Percentiles rank a stretch among this genome's conserved stretches.
Conservation (phyloP, 53 echinoderm and acorn worm genomes). For the Patiria pectinifera region DNA sequence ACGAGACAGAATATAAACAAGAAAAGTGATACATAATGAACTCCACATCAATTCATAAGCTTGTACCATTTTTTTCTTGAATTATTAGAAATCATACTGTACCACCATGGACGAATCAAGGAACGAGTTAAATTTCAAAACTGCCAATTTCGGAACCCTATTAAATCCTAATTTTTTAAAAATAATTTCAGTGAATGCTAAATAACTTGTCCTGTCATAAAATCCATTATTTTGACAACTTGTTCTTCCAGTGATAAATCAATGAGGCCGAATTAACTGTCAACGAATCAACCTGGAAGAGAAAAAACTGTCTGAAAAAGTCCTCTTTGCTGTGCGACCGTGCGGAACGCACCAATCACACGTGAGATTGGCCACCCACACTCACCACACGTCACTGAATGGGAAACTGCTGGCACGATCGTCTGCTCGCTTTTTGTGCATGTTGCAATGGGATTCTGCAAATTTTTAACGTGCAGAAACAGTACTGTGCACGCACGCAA, state of each 20-base stretch:
- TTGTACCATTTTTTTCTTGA: too few relatives aligned
- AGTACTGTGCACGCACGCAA: not conserved
- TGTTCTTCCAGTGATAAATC: not conserved
- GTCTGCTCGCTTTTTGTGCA: slow-evolving; percentile 48
- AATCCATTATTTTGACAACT: not conserved
- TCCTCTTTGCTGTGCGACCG: not conserved
- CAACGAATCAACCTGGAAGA: not conserved
- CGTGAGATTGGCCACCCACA: slow-evolving; percentile 48
- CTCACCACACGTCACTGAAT: slow-evolving; percentile 24
- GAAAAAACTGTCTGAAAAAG: not conserved
- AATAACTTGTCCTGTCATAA: not conserved
- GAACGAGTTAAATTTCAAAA: too few relatives aligned
- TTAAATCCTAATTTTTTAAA: too few relatives aligned
- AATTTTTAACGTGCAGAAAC: not conserved
- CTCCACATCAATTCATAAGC: too few relatives aligned
- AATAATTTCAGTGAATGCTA: not conserved
- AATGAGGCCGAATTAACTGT: not conserved
- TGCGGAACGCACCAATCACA: slow-evolving; percentile 61
- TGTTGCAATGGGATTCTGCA: slow-evolving; percentile 18
- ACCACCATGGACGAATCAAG: too few relatives aligned
- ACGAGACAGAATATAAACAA: too few relatives aligned
- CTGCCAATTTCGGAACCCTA: too few relatives aligned
- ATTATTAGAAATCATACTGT: too few relatives aligned
- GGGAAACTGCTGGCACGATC: not conserved
- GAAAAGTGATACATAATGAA: too few relatives aligned